Evolutionary conservation across 2,113 vertebrate species (phyloP), one percentile per base, ranked within the genome.

Genomic region (Oxygymnocypris stewartii): DNA sequence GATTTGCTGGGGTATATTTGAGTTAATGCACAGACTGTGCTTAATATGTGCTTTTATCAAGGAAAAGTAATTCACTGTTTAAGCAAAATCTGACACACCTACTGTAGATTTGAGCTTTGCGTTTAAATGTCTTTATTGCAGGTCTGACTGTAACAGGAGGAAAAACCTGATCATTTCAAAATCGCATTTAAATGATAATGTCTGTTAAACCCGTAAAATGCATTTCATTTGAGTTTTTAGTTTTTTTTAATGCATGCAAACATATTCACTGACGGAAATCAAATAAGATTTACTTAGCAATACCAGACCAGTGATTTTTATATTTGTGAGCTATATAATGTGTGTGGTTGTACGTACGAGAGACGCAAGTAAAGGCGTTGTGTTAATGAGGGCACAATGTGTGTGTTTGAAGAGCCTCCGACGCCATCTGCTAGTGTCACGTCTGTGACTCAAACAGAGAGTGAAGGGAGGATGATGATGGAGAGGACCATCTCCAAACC

Each of bases 371-470:
- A 5, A 11, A 20, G 67, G 35, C 4, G 37, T 40, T 2, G 35
- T 35, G 25, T 40, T 23, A 40, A 73, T 40, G 35, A 73, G 35
- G 8, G 18, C 67, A 20, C 35, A 9, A 10, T 51, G 79, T 84
- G 6, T 80, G 63, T 42, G 76, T 80, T 63, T 76, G 82, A 76
- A 65, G 57, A 81, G 75, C 67, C 11, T 54, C 51, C 59, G 86
- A 79, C 85, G 79, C 69, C 74, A 87, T 80, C 74, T 79, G 86
- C 23, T 85, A 40, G 31, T 82, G 86, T 83, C 73, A 87, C 67
- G 59, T 85, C 79, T 86, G 51, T 35, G 79, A n/a, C 7, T 3
- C 40, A 59, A 59, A 35, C 51, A 40, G 13, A 25, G 79, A 40
- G 12, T 42, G 79, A 80, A 44, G 28, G 23, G 77, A 79, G 35